Evolutionary conservation across 2,797 vertebrate species (phyloP).

Genomic region (Scolopax rusticola): DNA sequence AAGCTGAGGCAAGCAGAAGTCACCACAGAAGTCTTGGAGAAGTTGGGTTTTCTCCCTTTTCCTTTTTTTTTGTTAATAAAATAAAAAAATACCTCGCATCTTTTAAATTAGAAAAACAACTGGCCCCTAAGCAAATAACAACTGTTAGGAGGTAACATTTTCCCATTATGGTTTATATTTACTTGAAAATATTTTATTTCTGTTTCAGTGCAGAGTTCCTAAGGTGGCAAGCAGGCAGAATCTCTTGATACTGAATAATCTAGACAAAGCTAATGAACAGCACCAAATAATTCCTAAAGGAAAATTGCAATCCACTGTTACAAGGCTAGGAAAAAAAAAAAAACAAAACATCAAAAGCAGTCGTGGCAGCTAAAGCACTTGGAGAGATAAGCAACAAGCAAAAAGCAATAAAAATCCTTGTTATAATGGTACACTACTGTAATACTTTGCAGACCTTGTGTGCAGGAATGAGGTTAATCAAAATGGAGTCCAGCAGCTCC

Average conservation of each 20-base stretch:
- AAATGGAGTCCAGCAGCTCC: constrained; percentile 97
- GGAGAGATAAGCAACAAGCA: neutral
- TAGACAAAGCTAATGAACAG: neutral
- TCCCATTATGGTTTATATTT: neutral
- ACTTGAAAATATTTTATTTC: neutral
- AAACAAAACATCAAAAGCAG: neutral
- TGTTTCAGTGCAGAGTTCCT: neutral
- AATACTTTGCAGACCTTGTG: constrained; percentile 88
- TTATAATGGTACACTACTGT: neutral
- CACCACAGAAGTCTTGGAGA: neutral
- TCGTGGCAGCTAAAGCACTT: accelerated
- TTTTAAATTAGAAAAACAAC: neutral
- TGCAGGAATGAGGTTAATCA: constrained; percentile 99
- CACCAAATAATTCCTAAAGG: neutral
- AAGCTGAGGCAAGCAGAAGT: neutral
- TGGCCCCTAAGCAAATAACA: neutral
- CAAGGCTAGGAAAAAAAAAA: neutral
- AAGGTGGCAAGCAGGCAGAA: neutral
- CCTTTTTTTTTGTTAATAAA: accelerated
- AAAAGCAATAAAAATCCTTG: neutral
- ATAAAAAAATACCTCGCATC: neutral
- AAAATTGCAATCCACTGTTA: neutral
- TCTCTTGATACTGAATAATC: neutral
- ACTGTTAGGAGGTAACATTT: neutral
- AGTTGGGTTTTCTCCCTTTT: accelerated